Conservation (phyloP, 2,888 invertebrate genomes). For the Trileptium ribeirensis region DNA sequence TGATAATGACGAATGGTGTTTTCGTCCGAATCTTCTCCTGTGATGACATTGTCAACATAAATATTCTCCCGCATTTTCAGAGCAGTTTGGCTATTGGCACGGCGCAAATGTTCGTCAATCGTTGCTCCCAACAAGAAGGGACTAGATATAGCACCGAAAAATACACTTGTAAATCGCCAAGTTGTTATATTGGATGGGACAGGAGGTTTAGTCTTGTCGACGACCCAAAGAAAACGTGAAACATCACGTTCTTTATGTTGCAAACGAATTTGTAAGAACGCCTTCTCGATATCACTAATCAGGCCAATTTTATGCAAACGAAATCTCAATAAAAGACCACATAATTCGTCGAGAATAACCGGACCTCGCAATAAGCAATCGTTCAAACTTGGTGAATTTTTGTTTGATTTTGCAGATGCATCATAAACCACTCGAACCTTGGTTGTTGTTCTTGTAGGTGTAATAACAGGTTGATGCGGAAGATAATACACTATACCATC, state of each 20-base stretch:
- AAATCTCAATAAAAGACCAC: constrained; percentile 29
- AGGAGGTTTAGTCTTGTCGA: neutral
- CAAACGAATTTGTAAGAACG: constrained; percentile 35
- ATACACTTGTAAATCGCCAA: constrained; percentile 33
- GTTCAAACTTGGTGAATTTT: constrained; percentile 27
- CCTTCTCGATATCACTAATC: neutral
- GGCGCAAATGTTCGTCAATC: constrained; percentile 25
- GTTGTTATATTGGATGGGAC: constrained; percentile 29
- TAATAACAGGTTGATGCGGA: constrained; percentile 32
- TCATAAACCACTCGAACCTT: constrained; percentile 41
- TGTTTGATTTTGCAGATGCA: constrained; percentile 28
- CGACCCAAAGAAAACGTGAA: neutral
- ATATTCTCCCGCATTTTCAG: neutral
- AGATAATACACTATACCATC: constrained; percentile 25
- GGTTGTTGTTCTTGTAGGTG: constrained; percentile 23
- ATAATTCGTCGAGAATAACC: constrained; percentile 23
- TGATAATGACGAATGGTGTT: neutral
- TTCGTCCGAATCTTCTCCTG: neutral
- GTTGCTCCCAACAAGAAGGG: constrained; percentile 33
- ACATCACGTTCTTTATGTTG: constrained; percentile 29
- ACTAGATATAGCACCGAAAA: constrained; percentile 32
- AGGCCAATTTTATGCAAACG: constrained; percentile 27
- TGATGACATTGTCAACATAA: constrained; percentile 5
- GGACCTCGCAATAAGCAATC: constrained; percentile 34
- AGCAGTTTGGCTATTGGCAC: neutral